A percentile compares a stretch with the other conserved stretches of the same genome.
Conservation (phyloP, 2,113 vertebrate genomes). For the Chelonoidis abingdonii region DNA sequence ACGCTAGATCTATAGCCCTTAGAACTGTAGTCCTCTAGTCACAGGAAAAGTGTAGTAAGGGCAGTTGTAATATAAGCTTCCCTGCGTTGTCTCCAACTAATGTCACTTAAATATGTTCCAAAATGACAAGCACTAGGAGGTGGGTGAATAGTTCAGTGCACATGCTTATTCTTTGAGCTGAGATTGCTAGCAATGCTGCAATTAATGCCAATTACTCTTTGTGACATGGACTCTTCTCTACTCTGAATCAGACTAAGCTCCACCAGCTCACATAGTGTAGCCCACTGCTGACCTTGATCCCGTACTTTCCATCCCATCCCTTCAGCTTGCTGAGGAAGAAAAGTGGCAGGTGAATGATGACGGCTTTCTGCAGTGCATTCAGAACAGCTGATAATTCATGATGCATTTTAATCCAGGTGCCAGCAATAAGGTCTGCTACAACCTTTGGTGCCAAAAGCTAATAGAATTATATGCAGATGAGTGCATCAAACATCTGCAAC, state of each 20-base stretch:
- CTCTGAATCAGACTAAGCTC: not conserved
- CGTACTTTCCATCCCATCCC: not conserved
- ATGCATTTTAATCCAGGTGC: not conserved
- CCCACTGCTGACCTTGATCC: too few species aligned
- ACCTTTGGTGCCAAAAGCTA: not conserved
- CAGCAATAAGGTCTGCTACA: not conserved
- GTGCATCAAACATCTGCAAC: not conserved
- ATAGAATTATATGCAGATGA: not conserved
- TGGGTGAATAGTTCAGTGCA: not conserved
- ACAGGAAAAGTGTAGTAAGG: not conserved
- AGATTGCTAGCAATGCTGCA: not conserved
- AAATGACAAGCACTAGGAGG: not conserved
- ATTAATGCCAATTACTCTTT: not conserved
- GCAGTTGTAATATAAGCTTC: not conserved
- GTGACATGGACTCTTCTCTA: accelerated
- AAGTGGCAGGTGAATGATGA: not conserved
- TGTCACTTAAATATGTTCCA: not conserved
- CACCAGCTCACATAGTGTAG: not conserved
- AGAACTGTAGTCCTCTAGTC: not conserved
- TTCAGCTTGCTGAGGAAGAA: not conserved
- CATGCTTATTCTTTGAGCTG: not conserved
- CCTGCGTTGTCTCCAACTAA: accelerated
- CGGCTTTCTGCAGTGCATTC: not conserved
- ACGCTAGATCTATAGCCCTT: accelerated
- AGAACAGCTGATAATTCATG: not conserved